Percentiles rank a stretch among this genome's conserved stretches.
Evolutionary conservation across 2,113 vertebrate species (phyloP).

Genomic region (Myanophis thanlyinensis): DNA sequence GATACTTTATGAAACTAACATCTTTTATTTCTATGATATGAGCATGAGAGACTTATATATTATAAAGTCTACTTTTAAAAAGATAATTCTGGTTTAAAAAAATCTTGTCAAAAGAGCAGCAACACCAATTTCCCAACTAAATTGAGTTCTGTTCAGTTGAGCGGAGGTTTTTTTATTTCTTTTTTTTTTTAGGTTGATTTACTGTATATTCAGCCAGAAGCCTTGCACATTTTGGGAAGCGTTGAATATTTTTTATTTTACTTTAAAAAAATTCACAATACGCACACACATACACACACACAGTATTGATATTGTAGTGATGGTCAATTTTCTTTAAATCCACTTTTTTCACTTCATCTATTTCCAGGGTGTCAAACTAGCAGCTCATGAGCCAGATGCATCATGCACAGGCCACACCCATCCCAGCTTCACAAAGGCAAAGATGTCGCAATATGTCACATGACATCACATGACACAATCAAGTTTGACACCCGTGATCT

Average conservation of each 20-base stretch:
- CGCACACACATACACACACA: not conserved
- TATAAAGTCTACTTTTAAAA: not conserved
- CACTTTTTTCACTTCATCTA: not conserved
- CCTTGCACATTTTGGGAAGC: not conserved
- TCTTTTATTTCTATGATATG: not conserved
- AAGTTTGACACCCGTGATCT: too few relatives aligned
- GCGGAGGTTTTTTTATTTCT: not conserved
- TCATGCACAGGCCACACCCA: too few relatives aligned
- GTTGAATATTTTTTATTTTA: not conserved
- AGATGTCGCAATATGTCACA: too few relatives aligned
- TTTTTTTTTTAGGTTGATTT: not conserved
- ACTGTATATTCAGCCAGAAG: not conserved
- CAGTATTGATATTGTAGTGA: not conserved
- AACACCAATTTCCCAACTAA: not conserved
- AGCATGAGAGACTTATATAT: not conserved
- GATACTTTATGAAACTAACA: not conserved
- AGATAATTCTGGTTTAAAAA: not conserved
- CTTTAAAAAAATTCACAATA: not conserved
- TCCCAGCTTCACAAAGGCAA: too few relatives aligned
- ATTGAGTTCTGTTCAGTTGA: not conserved
- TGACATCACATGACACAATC: too few relatives aligned
- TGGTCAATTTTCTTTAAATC: not conserved
- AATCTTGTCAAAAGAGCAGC: not conserved
- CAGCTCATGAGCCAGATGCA: rapidly evolving
- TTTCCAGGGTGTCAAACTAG: too few relatives aligned